These are phyloP conservation scores for Sminthurides aquaticus DNA, from an alignment of 2,888 invertebrate genomes.

Conservation along the genomic window DNA sequence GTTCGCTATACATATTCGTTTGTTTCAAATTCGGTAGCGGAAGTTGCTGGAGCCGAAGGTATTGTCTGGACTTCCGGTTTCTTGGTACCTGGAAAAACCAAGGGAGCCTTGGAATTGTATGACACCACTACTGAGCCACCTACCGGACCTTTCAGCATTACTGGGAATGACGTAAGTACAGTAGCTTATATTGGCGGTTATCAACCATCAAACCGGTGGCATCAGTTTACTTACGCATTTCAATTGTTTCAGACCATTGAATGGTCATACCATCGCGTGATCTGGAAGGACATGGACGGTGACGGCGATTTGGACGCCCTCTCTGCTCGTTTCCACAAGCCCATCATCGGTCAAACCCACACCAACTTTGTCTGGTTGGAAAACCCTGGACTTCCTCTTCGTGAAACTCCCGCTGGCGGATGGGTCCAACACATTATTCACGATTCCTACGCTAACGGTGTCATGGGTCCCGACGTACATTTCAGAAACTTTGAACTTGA, in stretches of 20 bases:
- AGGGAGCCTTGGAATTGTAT: conserved; percentile 44
- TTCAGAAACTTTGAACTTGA: conserved; percentile 40
- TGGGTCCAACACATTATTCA: conserved; percentile 42
- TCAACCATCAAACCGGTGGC: too few species aligned
- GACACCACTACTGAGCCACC: conserved; percentile 37
- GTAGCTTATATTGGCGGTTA: too few species aligned
- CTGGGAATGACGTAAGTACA: conserved; percentile 32
- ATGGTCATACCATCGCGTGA: conserved; percentile 44
- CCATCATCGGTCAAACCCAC: conserved; percentile 21
- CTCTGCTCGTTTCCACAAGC: conserved; percentile 32
- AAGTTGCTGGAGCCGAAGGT: conserved; percentile 42
- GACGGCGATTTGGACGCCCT: conserved; percentile 44
- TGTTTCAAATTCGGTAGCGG: conserved; percentile 25
- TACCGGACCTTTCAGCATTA: conserved; percentile 36
- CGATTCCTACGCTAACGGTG: conserved; percentile 27
- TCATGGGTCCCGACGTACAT: conserved; percentile 43
- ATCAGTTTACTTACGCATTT: too few species aligned
- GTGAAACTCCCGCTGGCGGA: conserved; percentile 19
- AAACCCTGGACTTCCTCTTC: conserved; percentile 39
- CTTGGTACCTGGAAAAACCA: conserved; percentile 44
- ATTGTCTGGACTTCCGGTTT: conserved; percentile 45
- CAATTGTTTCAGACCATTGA: conserved; percentile 19
- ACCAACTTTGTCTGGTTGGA: conserved; percentile 42
- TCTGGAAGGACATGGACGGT: conserved; percentile 44
- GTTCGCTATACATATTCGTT: too few species aligned